A percentile compares a stretch with the other conserved stretches of the same genome.
Conservation (phyloP, 2,888 invertebrate species). For the Drosophila cyrtoloma region DNA sequence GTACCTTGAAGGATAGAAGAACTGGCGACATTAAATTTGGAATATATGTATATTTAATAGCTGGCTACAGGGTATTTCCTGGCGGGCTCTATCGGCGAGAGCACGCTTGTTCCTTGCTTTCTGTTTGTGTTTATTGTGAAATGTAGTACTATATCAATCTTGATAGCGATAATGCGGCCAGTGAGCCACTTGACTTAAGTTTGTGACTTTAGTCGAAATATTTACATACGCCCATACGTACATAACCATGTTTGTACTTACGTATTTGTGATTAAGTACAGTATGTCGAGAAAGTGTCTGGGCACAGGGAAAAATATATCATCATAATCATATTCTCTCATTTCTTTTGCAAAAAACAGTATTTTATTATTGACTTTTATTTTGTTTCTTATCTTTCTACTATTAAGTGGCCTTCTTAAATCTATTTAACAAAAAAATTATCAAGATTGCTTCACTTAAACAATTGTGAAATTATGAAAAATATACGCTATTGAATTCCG, state of each 20-base stretch:
- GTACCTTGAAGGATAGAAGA: not conserved
- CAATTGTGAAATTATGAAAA: no score
- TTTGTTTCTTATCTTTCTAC: no score
- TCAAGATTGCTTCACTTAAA: no score
- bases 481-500: no score
- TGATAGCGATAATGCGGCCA: conserved; percentile 52
- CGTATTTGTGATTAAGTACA: not conserved
- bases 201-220: conserved; percentile 27
- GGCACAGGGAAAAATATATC: no score
- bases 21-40: not conserved
- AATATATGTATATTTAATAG: not conserved
- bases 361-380: no score
- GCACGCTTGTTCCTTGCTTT: conserved; percentile 1
- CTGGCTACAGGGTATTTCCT: not conserved
- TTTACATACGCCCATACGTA: conserved; percentile 12
- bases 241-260: not conserved
- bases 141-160: conserved; percentile 55
- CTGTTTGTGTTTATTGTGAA: conserved; percentile 21
- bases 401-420: no score
- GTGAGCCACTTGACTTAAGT: conserved; percentile 44
- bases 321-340: no score
- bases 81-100: not conserved
- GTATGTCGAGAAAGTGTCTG: not conserved
- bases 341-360: no score
- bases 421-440: no score